These are phyloP conservation scores for Nematolebias whitei DNA, from an alignment of 2,113 vertebrate genomes.

Conservation along the genomic window DNA sequence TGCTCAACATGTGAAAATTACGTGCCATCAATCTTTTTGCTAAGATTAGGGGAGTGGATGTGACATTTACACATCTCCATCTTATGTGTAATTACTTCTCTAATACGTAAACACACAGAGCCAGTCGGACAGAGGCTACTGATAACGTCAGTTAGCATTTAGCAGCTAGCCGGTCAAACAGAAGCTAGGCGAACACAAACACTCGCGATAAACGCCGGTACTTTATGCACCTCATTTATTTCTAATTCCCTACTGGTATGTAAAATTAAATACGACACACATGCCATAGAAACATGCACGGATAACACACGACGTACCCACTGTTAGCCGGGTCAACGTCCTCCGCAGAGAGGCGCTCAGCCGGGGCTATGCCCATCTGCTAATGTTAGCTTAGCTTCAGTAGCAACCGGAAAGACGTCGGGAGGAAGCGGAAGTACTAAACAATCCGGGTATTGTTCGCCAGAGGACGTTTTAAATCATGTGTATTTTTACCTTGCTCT, in stretches of 20 bases:
- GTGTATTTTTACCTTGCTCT: no score
- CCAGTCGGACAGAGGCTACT: constrained; percentile 31
- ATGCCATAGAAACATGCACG: not conserved
- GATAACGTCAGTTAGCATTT: constrained; percentile 55
- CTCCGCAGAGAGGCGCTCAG: constrained; percentile 12
- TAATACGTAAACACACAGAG: not conserved
- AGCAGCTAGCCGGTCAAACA: constrained; percentile 57
- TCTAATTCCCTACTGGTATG: not conserved
- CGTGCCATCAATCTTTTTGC: not conserved
- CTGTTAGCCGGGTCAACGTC: constrained; percentile 29
- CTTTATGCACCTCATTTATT: not conserved
- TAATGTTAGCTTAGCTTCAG: constrained; percentile 62
- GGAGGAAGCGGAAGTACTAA: constrained; percentile 20
- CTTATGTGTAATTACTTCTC: not conserved
- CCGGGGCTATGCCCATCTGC: constrained; percentile 71
- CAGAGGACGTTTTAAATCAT: no score
- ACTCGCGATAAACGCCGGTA: not conserved
- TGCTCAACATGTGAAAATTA: constrained; percentile 16
- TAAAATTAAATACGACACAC: not conserved
- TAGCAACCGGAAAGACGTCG: not conserved
- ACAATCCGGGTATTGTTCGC: not conserved
- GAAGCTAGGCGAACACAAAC: constrained; percentile 21
- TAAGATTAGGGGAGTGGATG: no score
- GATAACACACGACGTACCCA: constrained; percentile 24
- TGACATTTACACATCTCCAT: not conserved